phyloP scores from a whole-genome alignment of 1,140 invertebrate genomes.

The Apolygus lucorum region DNA sequence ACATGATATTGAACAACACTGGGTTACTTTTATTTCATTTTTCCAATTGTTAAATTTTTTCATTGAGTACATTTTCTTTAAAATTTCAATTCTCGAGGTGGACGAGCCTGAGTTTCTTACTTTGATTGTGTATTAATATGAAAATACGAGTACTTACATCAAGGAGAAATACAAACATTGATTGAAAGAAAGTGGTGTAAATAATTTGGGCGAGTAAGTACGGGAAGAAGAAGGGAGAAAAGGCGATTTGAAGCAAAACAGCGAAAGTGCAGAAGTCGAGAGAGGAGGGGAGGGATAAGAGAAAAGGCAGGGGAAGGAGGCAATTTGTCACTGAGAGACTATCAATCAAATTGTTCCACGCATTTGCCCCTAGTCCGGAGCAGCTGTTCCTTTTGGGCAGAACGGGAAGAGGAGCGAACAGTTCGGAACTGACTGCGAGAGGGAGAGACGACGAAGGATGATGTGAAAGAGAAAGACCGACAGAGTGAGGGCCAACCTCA shows the following conservation, averaged over 20 bases:
- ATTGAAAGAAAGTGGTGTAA: no score
- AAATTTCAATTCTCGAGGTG: no score
- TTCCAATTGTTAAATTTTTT: no score
- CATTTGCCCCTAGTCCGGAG: conserved; percentile 12
- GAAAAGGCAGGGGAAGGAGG: neutral
- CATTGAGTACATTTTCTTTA: no score
- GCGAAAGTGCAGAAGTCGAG: neutral
- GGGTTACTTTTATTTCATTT: no score
- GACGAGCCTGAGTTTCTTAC: no score
- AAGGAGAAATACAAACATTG: no score
- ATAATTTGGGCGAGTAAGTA: no score
- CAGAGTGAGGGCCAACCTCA: neutral
- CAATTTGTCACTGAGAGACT: conserved; percentile 8
- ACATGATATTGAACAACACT: no score
- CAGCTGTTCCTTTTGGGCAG: neutral
- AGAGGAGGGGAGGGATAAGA: neutral
- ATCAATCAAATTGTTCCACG: conserved; percentile 14
- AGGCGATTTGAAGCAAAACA: neutral
- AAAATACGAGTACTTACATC: no score
- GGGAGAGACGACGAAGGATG: neutral
- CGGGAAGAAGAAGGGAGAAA: neutral
- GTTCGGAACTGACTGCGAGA: neutral
- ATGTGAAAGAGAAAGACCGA: neutral
- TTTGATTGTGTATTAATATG: no score
- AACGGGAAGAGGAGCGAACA: neutral